Conservation (phyloP, 2,113 vertebrate species). For the Hippocampus abdominalis region DNA sequence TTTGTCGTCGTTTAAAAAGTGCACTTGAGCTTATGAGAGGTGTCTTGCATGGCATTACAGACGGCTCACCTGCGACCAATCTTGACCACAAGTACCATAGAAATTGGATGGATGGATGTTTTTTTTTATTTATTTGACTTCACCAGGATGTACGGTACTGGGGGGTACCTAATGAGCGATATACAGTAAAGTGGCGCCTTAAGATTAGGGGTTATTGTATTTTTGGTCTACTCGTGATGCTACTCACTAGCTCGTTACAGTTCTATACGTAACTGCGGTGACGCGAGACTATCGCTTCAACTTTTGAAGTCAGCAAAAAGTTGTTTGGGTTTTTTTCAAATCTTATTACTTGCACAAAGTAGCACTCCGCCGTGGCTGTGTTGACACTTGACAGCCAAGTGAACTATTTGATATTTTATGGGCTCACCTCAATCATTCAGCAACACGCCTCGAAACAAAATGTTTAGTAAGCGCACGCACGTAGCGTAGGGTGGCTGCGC, state of each 20-base stretch:
- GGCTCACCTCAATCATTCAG: conserved; percentile 41
- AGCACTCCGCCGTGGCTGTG: conserved; percentile 31
- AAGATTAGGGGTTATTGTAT: too few relatives aligned
- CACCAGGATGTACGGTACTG: too few relatives aligned
- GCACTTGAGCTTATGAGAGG: neutral
- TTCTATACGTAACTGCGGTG: neutral
- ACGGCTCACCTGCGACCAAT: too few relatives aligned
- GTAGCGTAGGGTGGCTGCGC: conserved; percentile 20
- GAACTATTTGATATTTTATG: conserved; percentile 3
- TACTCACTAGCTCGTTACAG: too few relatives aligned
- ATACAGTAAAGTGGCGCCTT: too few relatives aligned
- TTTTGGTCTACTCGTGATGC: too few relatives aligned
- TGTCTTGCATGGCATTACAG: neutral
- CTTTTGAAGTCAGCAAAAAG: conserved; percentile 20
- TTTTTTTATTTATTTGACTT: neutral
- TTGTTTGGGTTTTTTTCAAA: conserved; percentile 1
- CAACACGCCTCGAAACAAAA: conserved; percentile 51
- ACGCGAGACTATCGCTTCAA: conserved; percentile 7
- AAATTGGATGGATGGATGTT: neutral
- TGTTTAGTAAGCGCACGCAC: conserved; percentile 34
- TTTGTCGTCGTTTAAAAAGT: neutral
- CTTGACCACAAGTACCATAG: too few relatives aligned
- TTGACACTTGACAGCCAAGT: conserved; percentile 40
- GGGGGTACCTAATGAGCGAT: too few relatives aligned
- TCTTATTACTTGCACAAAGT: conserved; percentile 42